Evolutionary conservation across 2,888 invertebrate genomes (phyloP).

Genomic region (Penaeus monodon): DNA sequence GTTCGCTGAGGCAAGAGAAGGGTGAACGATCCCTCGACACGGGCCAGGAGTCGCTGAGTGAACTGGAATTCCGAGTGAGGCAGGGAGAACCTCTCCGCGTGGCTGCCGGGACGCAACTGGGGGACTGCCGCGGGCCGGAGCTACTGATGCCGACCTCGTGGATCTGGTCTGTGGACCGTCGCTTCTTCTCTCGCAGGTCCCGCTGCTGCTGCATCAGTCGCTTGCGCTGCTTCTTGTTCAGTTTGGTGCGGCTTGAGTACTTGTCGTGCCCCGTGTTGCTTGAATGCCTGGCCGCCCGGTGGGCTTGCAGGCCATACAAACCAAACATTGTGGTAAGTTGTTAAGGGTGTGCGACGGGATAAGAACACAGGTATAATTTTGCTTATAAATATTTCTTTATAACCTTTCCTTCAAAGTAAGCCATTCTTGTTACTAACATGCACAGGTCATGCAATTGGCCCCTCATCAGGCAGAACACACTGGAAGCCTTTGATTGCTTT

Average conservation of each 20-base stretch:
- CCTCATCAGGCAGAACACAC: too few relatives aligned
- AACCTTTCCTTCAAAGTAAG: too few relatives aligned
- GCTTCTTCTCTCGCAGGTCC: constrained; percentile 31
- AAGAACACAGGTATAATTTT: not conserved
- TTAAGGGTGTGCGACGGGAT: not conserved
- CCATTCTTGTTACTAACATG: too few relatives aligned
- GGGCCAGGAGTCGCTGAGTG: constrained; percentile 44
- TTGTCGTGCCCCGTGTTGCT: constrained; percentile 35
- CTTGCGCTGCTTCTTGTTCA: constrained; percentile 39
- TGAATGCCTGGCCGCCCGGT: constrained; percentile 18
- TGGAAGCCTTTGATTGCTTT: too few relatives aligned
- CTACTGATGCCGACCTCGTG: constrained; percentile 1
- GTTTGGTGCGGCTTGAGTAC: constrained; percentile 32
- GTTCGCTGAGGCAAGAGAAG: constrained; percentile 24
- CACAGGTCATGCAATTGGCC: too few relatives aligned
- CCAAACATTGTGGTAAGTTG: constrained; percentile 35
- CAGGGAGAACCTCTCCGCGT: constrained; percentile 36
- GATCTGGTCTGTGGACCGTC: not conserved
- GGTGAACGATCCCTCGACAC: constrained; percentile 42
- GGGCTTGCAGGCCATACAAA: constrained; percentile 46
- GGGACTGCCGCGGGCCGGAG: constrained; percentile 2
- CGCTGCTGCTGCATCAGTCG: constrained; percentile 45
- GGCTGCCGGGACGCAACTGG: constrained; percentile 42
- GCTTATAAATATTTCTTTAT: too few relatives aligned
- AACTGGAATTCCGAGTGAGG: constrained; percentile 40